phyloP scores from a whole-genome alignment of 2,888 invertebrate species.

The Dynastes maya region DNA sequence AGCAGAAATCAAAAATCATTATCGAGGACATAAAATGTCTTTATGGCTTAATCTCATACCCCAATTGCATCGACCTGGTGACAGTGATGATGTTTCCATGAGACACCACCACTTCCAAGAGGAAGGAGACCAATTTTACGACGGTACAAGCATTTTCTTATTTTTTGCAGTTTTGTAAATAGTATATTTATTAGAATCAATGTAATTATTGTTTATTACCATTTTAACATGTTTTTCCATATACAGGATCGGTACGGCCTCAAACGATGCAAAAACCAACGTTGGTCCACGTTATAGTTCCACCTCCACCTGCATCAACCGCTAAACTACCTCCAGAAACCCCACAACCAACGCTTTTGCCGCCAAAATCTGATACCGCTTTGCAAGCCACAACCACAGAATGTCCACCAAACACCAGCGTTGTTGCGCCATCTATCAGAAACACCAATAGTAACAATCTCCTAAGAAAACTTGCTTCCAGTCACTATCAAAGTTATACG shows the following conservation, averaged over 20 bases:
- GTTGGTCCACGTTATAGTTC: constrained; percentile 74
- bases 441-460: constrained; percentile 79
- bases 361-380: constrained; percentile 72
- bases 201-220: not conserved
- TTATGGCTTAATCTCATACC: constrained; percentile 94
- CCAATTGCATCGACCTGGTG: constrained; percentile 89
- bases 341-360: constrained; percentile 69
- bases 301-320: constrained; percentile 71
- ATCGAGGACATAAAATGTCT: constrained; percentile 94
- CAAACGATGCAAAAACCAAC: constrained; percentile 81
- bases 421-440: constrained; percentile 67
- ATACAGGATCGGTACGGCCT: constrained; percentile 81
- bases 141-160: constrained; percentile 73
- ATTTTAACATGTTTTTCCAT: constrained; percentile 39
- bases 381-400: constrained; percentile 78
- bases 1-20: constrained; percentile 90
- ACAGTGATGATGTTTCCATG: constrained; percentile 87
- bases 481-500: constrained; percentile 91
- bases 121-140: constrained; percentile 84
- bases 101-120: constrained; percentile 91
- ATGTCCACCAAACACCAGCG: constrained; percentile 80
- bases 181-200: not conserved
- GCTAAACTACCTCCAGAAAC: constrained; percentile 65
- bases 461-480: constrained; percentile 81
- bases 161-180: not conserved